Conservation (phyloP, 2,888 invertebrate species). For the Lacanobia wlatinum region DNA sequence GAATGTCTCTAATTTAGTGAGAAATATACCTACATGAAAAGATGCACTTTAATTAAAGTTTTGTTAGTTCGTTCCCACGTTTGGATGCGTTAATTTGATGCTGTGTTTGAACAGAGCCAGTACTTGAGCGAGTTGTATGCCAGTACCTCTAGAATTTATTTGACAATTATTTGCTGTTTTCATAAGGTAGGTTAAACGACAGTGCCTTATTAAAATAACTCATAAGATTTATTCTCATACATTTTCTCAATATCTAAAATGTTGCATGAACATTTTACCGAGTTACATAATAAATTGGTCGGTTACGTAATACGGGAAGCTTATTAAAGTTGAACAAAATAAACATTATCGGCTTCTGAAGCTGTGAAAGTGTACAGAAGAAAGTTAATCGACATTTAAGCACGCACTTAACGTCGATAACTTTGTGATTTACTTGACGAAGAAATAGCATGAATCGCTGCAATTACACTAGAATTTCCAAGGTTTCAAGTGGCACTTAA, state of each 20-base stretch:
- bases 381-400: slow-evolving; percentile 59
- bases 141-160: slow-evolving; percentile 2
- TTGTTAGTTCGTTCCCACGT: slow-evolving; percentile 57
- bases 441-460: slow-evolving; percentile 30
- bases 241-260: slow-evolving; percentile 28
- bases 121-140: slow-evolving; percentile 22
- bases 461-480: slow-evolving; percentile 10
- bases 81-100: slow-evolving; percentile 42
- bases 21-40: slow-evolving; percentile 41
- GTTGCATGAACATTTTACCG: slow-evolving; percentile 16
- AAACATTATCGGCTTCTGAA: slow-evolving; percentile 41
- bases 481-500: slow-evolving; percentile 2
- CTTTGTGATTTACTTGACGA: slow-evolving; percentile 49
- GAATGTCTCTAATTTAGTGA: slow-evolving; percentile 55
- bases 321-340: slow-evolving; percentile 47
- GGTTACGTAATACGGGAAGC: slow-evolving; percentile 46
- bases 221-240: slow-evolving; percentile 7
- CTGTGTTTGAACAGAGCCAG: slow-evolving; percentile 44
- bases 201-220: slow-evolving; percentile 14
- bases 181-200: not conserved
- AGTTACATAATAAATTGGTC: slow-evolving; percentile 14
- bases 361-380: slow-evolving; percentile 54
- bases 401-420: slow-evolving; percentile 49
- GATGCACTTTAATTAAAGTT: slow-evolving; percentile 53
- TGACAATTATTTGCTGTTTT: not conserved